Percentiles rank a stretch among this genome's conserved stretches.
These are phyloP conservation scores for Anastrepha ludens DNA, from an alignment of 1,140 invertebrate genomes.

Conservation along the genomic window DNA sequence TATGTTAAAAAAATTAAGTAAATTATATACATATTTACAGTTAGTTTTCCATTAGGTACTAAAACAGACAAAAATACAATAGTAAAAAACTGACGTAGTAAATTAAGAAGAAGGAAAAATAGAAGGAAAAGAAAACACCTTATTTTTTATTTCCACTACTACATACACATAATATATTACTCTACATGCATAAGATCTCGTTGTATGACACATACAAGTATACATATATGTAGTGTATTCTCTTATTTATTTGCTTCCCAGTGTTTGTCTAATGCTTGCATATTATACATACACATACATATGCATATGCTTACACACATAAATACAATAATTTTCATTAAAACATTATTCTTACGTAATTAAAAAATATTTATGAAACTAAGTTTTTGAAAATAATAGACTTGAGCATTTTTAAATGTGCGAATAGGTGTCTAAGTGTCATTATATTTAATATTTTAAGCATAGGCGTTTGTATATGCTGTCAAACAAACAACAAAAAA, in stretches of 20 bases:
- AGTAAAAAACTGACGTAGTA: neutral
- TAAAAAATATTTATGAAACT: slow-evolving; percentile 42
- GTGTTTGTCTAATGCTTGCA: neutral
- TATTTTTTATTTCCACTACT: neutral
- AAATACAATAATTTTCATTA: neutral
- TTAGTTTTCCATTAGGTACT: neutral
- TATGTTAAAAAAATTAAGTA: neutral
- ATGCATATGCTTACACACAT: neutral
- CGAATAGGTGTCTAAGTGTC: slow-evolving; percentile 47
- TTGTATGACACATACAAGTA: neutral
- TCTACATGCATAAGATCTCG: slow-evolving; percentile 43
- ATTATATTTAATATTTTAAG: slow-evolving; percentile 3
- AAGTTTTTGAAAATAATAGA: slow-evolving; percentile 45
- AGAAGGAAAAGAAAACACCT: neutral
- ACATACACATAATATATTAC: neutral
- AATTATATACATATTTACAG: neutral
- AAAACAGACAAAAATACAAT: neutral
- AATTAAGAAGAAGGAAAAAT: neutral
- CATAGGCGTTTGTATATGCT: neutral
- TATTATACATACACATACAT: neutral
- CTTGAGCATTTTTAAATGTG: slow-evolving; percentile 50
- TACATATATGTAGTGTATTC: neutral
- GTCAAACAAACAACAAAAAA: neutral
- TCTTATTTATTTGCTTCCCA: neutral
- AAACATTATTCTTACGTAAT: neutral